Evolutionary conservation across 2,888 invertebrate species (phyloP).

Genomic region (Melanargia galathea): DNA sequence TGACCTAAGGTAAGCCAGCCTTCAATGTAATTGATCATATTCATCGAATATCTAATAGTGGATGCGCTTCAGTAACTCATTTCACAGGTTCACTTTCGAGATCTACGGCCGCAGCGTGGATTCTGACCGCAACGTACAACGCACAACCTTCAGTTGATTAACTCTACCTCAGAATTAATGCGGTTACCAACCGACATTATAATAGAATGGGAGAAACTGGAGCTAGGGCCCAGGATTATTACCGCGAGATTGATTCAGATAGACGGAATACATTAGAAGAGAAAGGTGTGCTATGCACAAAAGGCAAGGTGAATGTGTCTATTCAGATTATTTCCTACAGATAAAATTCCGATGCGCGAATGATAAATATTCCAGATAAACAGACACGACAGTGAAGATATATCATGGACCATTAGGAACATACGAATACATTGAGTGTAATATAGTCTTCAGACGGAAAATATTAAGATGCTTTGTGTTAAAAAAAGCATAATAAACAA

Average conservation of each 20-base stretch:
- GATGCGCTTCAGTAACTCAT: constrained; percentile 75
- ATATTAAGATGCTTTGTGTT: background rate
- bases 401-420: constrained; percentile 23
- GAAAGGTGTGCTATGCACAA: constrained; percentile 50
- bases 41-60: constrained; percentile 51
- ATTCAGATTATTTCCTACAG: constrained; percentile 52
- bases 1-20: constrained; percentile 12
- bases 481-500: background rate
- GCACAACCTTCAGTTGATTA: constrained; percentile 46
- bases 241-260: constrained; percentile 57
- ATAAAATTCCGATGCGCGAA: constrained; percentile 56
- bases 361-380: constrained; percentile 51
- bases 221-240: constrained; percentile 53
- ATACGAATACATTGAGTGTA: constrained; percentile 8
- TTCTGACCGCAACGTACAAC: constrained; percentile 61
- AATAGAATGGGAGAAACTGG: constrained; percentile 55
- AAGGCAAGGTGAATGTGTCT: constrained; percentile 53
- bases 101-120: constrained; percentile 58
- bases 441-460: background rate
- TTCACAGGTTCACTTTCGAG: constrained; percentile 78
- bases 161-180: constrained; percentile 47
- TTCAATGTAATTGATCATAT: constrained; percentile 27
- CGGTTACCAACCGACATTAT: constrained; percentile 46
- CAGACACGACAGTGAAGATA: constrained; percentile 31
- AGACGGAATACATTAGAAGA: constrained; percentile 55